Conservation (phyloP, 2,888 invertebrate genomes). For the Tenthredo amoena region DNA sequence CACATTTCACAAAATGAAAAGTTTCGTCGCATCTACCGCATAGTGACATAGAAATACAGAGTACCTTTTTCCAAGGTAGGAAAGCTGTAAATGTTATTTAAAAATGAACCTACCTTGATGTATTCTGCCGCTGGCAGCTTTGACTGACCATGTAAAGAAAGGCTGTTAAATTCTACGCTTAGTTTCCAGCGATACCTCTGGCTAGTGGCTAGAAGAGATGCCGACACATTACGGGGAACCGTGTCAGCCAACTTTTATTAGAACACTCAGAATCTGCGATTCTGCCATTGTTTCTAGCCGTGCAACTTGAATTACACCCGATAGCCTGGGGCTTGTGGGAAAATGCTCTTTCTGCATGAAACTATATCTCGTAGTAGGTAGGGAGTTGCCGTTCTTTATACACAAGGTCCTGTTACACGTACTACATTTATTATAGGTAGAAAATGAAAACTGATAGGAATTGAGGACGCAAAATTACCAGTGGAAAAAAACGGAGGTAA, state of each 20-base stretch:
- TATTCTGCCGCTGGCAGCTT: background rate
- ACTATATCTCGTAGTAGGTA: background rate
- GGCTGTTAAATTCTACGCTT: background rate
- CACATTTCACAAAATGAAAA: conserved; percentile 13
- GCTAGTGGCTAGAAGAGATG: background rate
- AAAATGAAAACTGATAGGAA: background rate
- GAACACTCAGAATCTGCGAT: conserved; percentile 8
- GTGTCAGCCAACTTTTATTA: conserved; percentile 14
- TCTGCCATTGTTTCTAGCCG: background rate
- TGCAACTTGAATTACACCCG: background rate
- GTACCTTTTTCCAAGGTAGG: background rate
- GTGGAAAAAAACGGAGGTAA: background rate
- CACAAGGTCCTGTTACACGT: background rate
- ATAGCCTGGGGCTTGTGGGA: conserved; percentile 4
- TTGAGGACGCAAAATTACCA: background rate
- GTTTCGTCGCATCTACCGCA: background rate
- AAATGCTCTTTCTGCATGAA: background rate
- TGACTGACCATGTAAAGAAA: background rate
- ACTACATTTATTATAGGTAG: background rate
- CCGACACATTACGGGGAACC: background rate
- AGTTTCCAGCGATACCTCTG: background rate
- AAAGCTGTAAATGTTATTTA: background rate
- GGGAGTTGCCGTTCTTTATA: background rate
- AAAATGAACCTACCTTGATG: background rate
- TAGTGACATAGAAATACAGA: background rate